These are phyloP conservation scores for Lathronympha strigana DNA, from an alignment of 2,888 invertebrate genomes.

Conservation along the genomic window DNA sequence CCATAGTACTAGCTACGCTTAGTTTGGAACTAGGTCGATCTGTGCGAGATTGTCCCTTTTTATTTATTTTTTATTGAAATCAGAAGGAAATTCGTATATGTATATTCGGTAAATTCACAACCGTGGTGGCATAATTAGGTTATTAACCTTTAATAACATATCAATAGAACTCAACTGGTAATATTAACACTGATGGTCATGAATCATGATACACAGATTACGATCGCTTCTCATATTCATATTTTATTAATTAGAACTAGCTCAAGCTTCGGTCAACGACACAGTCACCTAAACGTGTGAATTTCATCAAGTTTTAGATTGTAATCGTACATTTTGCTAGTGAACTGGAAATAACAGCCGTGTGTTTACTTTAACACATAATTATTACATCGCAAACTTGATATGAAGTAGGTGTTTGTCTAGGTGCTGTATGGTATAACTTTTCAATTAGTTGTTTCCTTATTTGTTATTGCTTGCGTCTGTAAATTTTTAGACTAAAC, in stretches of 20 bases:
- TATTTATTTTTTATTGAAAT: no score
- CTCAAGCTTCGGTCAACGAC: not conserved
- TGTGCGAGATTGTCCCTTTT: no score
- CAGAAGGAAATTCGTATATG: no score
- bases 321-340: not conserved
- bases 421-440: not conserved
- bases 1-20: no score
- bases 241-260: not conserved
- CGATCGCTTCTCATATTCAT: not conserved
- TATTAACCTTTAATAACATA: no score
- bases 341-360: not conserved
- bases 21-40: no score
- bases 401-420: not conserved
- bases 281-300: not conserved
- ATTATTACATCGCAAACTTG: not conserved
- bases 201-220: not conserved
- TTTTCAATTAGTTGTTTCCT: not conserved
- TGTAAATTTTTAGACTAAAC: no score
- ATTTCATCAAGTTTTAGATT: slow-evolving; percentile 6
- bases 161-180: not conserved
- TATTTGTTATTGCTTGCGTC: not conserved
- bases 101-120: no score
- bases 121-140: no score
- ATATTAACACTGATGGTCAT: not conserved
- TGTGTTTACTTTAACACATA: not conserved